phyloP scores from a whole-genome alignment of 2,888 invertebrate species.

The Drosophila gaucha region DNA sequence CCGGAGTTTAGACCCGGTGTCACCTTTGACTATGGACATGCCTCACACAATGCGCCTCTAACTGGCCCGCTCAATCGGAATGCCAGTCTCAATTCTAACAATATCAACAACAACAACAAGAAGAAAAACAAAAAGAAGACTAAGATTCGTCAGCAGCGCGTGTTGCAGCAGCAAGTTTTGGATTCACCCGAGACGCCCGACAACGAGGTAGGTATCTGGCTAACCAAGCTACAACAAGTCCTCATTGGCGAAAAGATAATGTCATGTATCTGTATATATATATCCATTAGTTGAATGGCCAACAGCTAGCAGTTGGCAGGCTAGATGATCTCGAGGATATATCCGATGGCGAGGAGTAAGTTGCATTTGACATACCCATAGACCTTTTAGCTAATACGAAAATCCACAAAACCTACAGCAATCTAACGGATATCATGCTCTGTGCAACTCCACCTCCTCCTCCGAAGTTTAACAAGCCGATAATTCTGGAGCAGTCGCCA shows the following conservation, averaged over 20 bases:
- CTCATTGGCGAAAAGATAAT: slow-evolving; percentile 4
- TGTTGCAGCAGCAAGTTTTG: slow-evolving; percentile 8
- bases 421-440: slow-evolving; percentile 21
- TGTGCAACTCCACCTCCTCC: slow-evolving; percentile 33
- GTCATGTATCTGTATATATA: slow-evolving; percentile 9
- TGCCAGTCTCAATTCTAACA: not conserved
- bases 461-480: slow-evolving; percentile 3
- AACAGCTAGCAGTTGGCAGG: slow-evolving; percentile 13
- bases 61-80: slow-evolving; percentile 13
- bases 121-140: slow-evolving; percentile 37
- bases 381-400: not conserved
- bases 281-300: slow-evolving; percentile 9
- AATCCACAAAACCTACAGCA: slow-evolving; percentile 4
- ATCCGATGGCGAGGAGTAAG: slow-evolving; percentile 83
- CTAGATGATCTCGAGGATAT: slow-evolving; percentile 80
- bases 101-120: not conserved
- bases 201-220: slow-evolving; percentile 27
- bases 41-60: slow-evolving; percentile 52
- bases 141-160: slow-evolving; percentile 31
- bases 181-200: not conserved
- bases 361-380: slow-evolving; percentile 5
- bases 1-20: slow-evolving; percentile 87
- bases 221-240: not conserved
- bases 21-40: slow-evolving; percentile 90
- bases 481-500: not conserved